Evolutionary conservation across 2,113 vertebrate genomes (phyloP), one percentile per base, ranked within the genome.

Genomic region (Okapia johnstoni): DNA sequence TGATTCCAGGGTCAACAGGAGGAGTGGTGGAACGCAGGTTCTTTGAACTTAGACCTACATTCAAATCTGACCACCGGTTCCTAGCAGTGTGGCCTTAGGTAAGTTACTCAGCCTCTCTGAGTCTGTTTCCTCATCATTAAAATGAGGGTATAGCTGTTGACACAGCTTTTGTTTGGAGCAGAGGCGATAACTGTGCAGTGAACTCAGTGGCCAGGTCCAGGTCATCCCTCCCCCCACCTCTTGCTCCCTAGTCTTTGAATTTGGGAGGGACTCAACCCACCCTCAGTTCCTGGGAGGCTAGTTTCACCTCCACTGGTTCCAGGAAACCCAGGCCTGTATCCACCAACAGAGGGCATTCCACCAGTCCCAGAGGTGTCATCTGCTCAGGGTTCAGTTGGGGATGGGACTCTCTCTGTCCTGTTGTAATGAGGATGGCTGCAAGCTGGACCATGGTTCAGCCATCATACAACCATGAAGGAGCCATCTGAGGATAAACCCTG

Each of bases 1-100:
- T 19, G 28, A 30, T 52, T 60, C 55, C 55, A 61, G 2, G 15
- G n/a, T 17, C 57, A 46, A 2, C 1, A 1, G 0, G 25, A 25
- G 17, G 28, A 33, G 19, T 15, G 10, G 23, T 58, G 6, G 43
- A 58, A 14, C 28, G 46, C 28, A 1, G 28, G 36, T 48, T 26
- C n/a, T 54, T 55, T 76, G 48, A 33, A 70, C 6, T 86, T 23
- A 33, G 70, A 46, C 70, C 50, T 73, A 80, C 84, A 63, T 80
- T 55, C 63, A 6, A 43, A 25, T 50, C 25, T 50, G 83, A 10
- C 30, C 9, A 14, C 48, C 13, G 33, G 43, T 81, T 70, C 9
- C 15, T 58, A 66, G 58, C 52, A 54, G 73, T 36, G 54, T 46
- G 60, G 23, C 83, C 73, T 43, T 90, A 58, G 13, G 70, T 33